Conservation (phyloP, 2,797 vertebrate species). For the Phrynocephalus vlangalii region DNA sequence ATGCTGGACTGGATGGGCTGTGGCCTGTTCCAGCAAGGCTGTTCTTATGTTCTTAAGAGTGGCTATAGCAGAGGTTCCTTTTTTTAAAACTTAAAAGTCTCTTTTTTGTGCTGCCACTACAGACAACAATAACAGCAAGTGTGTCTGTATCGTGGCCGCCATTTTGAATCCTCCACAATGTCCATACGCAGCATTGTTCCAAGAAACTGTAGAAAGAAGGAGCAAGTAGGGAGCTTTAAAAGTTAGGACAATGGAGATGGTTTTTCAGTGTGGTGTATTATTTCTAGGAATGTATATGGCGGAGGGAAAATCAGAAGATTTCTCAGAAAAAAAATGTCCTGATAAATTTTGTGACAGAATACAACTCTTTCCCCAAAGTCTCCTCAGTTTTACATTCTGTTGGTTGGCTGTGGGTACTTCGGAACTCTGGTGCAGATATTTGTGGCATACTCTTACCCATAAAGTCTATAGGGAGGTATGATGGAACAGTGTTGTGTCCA, state of each 20-base stretch:
- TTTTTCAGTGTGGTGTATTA: not conserved
- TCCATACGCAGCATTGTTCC: not conserved
- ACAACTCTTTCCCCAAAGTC: not conserved
- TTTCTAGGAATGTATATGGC: not conserved
- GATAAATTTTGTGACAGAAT: not conserved
- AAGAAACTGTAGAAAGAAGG: not conserved
- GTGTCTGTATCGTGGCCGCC: not conserved
- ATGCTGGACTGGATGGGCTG: too few relatives aligned
- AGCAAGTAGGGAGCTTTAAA: not conserved
- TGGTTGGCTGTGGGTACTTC: not conserved
- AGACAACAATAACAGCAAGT: not conserved
- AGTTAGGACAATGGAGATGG: not conserved
- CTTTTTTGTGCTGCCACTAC: not conserved
- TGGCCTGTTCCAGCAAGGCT: too few relatives aligned
- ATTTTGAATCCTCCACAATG: not conserved
- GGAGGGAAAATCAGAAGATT: not conserved
- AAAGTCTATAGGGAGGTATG: not conserved
- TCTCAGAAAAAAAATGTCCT: not conserved
- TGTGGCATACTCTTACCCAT: not conserved
- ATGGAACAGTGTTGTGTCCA: not conserved
- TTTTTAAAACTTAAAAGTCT: not conserved
- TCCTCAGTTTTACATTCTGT: not conserved
- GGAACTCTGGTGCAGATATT: not conserved
- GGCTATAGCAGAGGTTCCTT: not conserved
- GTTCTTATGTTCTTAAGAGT: not conserved